Conservation (phyloP, 2,113 vertebrate genomes). For the Vulpes vulpes region DNA sequence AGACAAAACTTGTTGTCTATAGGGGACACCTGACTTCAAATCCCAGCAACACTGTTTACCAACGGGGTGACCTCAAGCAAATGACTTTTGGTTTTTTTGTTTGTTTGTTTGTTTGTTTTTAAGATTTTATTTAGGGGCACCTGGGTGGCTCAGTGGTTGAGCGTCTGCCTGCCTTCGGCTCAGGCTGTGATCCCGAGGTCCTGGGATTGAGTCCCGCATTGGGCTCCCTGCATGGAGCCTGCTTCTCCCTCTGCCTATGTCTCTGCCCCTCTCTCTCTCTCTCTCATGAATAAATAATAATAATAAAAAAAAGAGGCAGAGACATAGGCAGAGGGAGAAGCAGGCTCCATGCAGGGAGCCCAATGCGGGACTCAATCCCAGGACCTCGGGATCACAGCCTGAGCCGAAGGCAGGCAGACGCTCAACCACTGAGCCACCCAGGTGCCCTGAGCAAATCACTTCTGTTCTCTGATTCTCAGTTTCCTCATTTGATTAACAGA, state of each 20-base stretch:
- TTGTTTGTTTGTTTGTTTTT: no score
- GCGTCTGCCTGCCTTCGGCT: neutral
- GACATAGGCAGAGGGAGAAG: no score
- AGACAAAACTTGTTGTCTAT: neutral
- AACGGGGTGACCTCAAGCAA: neutral
- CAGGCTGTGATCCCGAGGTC: neutral
- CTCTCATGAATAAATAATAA: neutral
- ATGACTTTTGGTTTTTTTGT: neutral
- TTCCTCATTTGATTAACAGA: constrained; percentile 10
- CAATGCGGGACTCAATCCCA: no score
- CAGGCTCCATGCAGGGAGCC: no score
- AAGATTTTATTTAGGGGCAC: no score
- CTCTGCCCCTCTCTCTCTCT: neutral
- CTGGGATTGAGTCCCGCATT: neutral
- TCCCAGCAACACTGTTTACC: neutral
- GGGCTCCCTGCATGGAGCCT: neutral
- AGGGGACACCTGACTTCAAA: neutral
- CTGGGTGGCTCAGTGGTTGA: neutral
- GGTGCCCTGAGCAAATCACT: neutral
- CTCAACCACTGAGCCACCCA: no score
- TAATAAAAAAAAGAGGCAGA: no score
- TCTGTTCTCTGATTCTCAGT: neutral
- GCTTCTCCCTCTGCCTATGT: neutral
- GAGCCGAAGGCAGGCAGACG: no score
- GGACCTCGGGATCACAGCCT: no score